phyloP scores from a whole-genome alignment of 1,140 invertebrate genomes.

The Hyles vespertilio region DNA sequence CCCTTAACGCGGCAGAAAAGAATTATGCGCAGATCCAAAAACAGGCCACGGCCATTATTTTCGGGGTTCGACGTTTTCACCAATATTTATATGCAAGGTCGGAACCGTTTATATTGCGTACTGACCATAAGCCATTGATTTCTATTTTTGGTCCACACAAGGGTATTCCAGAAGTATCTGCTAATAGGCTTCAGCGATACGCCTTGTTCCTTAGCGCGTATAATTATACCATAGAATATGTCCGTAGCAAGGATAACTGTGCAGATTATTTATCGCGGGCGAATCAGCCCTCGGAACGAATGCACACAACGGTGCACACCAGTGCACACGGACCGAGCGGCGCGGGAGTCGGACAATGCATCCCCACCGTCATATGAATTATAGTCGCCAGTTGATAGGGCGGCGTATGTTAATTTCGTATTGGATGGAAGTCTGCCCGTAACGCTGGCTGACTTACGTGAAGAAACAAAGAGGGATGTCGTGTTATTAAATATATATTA shows the following conservation, averaged over 20 bases:
- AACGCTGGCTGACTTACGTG: too few species aligned
- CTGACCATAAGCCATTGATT: slow-evolving; percentile 26
- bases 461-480: too few species aligned
- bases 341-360: too few species aligned
- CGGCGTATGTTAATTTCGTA: too few species aligned
- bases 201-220: slow-evolving; percentile 22
- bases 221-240: slow-evolving; percentile 28
- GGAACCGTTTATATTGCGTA: slow-evolving; percentile 20
- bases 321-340: too few species aligned
- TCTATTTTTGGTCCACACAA: slow-evolving; percentile 24
- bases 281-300: too few species aligned
- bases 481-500: too few species aligned
- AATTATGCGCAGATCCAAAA: slow-evolving; percentile 24
- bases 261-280: slow-evolving; percentile 21
- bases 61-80: slow-evolving; percentile 24
- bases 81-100: slow-evolving; percentile 28
- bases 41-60: slow-evolving; percentile 27
- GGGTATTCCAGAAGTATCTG: slow-evolving; percentile 25
- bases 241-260: slow-evolving; percentile 22
- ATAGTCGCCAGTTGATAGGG: too few species aligned
- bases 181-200: slow-evolving; percentile 23
- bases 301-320: too few species aligned
- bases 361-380: too few species aligned
- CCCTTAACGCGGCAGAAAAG: slow-evolving; percentile 26
- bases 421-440: too few species aligned